Evolutionary conservation across 2,113 vertebrate genomes (phyloP).

Genomic region (Chaetodon trifascialis): DNA sequence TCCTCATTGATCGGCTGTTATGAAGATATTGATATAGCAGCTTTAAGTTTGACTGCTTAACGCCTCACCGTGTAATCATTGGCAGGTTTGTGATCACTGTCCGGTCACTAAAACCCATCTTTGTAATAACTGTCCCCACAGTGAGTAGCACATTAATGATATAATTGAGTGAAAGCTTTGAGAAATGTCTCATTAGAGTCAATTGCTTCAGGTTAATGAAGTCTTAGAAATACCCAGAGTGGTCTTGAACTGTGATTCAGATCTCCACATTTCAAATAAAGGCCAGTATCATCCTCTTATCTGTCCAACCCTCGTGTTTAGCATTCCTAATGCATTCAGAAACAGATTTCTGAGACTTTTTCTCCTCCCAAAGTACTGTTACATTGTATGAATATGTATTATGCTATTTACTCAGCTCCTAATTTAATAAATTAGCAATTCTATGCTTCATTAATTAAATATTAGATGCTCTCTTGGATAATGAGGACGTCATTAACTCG

Average conservation of each 20-base stretch:
- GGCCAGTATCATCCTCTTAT: background rate
- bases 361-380: conserved; percentile 4
- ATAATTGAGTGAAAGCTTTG: background rate
- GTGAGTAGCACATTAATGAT: background rate
- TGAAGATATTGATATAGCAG: background rate
- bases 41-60: background rate
- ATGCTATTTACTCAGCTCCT: conserved; percentile 21
- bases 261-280: background rate
- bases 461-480: conserved; percentile 44
- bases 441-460: conserved; percentile 47
- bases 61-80: background rate
- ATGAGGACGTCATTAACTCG: conserved; percentile 52
- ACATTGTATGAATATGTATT: conserved; percentile 42
- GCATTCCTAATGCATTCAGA: background rate
- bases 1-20: background rate
- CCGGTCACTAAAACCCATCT: background rate
- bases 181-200: background rate
- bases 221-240: too few species aligned
- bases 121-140: background rate
- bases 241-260: background rate
- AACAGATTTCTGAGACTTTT: background rate
- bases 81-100: background rate
- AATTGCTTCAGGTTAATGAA: background rate
- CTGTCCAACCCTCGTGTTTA: background rate
- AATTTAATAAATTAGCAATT: conserved; percentile 45